These are phyloP conservation scores for Zaprionus kolodkinae DNA, from an alignment of 1,140 invertebrate species.

Conservation along the genomic window DNA sequence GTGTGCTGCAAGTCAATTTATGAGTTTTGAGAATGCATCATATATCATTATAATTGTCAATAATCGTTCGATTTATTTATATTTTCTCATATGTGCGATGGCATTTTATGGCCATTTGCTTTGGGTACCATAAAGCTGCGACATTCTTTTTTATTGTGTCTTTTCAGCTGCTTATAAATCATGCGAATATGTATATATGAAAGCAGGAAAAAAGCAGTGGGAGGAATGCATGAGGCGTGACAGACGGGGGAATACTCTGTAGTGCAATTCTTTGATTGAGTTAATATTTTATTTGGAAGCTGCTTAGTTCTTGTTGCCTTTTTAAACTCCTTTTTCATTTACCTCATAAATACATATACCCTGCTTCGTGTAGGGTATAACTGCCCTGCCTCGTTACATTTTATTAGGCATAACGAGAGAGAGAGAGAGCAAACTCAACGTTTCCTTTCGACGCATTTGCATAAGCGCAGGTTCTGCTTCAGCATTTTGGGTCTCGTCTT, in stretches of 20 bases:
- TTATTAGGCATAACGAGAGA: conserved; percentile 63
- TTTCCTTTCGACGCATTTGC: conserved; percentile 65
- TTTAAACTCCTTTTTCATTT: not conserved
- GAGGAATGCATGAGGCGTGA: too few species aligned
- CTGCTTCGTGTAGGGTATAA: not conserved
- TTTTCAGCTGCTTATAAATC: conserved; percentile 66
- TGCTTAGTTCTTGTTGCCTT: not conserved
- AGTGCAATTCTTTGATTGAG: too few species aligned
- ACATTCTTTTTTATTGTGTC: conserved; percentile 76
- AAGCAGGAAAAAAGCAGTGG: conserved; percentile 21
- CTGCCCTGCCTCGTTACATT: conserved; percentile 48
- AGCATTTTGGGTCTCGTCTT: conserved; percentile 17
- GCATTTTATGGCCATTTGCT: conserved; percentile 77
- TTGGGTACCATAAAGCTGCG: conserved; percentile 67
- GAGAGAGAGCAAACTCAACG: not conserved
- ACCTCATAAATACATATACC: not conserved
- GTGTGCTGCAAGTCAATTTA: conserved; percentile 58
- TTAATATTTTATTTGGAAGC: too few species aligned
- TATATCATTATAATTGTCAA: conserved; percentile 83
- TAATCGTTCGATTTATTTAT: conserved; percentile 83
- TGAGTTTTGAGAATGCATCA: conserved; percentile 76
- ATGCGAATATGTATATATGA: conserved; percentile 66
- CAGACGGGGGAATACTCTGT: not conserved
- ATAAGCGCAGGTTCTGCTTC: conserved; percentile 57
- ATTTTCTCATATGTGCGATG: conserved; percentile 77